A percentile compares a stretch with the other conserved stretches of the same genome.
Conservation (phyloP, 2,888 invertebrate genomes). For the Drosophila crucigera region DNA sequence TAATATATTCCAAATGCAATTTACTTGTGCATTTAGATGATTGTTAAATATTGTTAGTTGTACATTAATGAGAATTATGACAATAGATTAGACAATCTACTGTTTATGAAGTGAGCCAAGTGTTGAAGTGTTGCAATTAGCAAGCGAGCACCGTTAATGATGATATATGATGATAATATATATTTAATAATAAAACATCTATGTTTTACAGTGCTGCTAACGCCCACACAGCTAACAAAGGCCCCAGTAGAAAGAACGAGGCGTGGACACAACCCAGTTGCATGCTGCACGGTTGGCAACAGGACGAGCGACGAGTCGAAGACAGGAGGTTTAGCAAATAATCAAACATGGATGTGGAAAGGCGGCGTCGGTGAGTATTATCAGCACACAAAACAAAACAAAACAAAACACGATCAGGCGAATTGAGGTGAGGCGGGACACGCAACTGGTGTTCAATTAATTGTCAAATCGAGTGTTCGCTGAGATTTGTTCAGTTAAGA, state of each 20-base stretch:
- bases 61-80: not conserved
- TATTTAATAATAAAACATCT: not conserved
- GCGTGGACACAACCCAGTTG: conserved; percentile 25
- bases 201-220: conserved; percentile 29
- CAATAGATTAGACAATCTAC: not conserved
- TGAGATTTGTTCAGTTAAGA: conserved; percentile 53
- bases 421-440: not conserved
- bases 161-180: not conserved
- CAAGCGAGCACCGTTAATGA: not conserved
- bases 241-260: not conserved
- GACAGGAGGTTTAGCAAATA: conserved; percentile 35
- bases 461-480: conserved; percentile 43
- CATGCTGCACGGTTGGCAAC: conserved; percentile 32
- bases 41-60: not conserved
- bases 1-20: not conserved
- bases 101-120: not conserved
- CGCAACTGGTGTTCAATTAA: conserved; percentile 55
- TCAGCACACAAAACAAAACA: not conserved
- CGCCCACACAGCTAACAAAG: not conserved
- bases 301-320: conserved; percentile 19
- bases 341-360: conserved; percentile 66
- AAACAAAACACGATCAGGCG: not conserved
- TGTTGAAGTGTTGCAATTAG: not conserved
- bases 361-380: conserved; percentile 71
- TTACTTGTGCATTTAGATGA: not conserved